Conservation (phyloP, 2,113 vertebrate species). For the Podiceps cristatus region DNA sequence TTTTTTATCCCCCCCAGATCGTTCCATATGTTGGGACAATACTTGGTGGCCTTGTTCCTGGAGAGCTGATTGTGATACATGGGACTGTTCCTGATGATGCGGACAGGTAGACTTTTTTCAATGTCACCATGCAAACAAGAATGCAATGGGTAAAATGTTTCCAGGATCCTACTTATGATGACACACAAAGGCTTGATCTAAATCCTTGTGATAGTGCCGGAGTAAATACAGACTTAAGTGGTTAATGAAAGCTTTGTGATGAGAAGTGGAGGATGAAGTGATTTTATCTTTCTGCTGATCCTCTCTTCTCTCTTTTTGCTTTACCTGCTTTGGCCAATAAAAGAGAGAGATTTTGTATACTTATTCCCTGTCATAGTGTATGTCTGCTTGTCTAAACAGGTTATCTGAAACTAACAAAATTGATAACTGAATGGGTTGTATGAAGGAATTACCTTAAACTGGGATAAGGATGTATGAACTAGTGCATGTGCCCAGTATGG, state of each 20-base stretch:
- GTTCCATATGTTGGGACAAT: constrained; percentile 88
- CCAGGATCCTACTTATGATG: background rate
- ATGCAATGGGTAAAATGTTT: background rate
- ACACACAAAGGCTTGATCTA: background rate
- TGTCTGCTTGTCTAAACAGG: background rate
- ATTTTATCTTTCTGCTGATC: background rate
- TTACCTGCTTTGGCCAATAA: background rate
- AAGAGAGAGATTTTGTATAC: too few species aligned
- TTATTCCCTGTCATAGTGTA: background rate
- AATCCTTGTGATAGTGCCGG: background rate
- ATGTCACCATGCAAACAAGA: background rate
- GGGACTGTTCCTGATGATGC: constrained; percentile 81
- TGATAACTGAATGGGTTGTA: background rate
- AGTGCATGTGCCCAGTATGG: background rate
- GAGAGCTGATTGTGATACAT: constrained; percentile 86
- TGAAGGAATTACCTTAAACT: background rate
- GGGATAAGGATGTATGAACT: background rate
- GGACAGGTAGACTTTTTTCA: constrained; percentile 82
- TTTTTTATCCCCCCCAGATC: constrained; percentile 46
- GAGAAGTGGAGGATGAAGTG: background rate
- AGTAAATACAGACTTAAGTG: background rate
- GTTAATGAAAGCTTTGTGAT: background rate
- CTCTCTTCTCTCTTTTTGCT: background rate
- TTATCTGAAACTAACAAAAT: background rate
- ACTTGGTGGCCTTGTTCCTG: constrained; percentile 82